These are phyloP conservation scores for Triplophysa yarkandensis DNA, from an alignment of 2,797 vertebrate species.

Conservation along the genomic window DNA sequence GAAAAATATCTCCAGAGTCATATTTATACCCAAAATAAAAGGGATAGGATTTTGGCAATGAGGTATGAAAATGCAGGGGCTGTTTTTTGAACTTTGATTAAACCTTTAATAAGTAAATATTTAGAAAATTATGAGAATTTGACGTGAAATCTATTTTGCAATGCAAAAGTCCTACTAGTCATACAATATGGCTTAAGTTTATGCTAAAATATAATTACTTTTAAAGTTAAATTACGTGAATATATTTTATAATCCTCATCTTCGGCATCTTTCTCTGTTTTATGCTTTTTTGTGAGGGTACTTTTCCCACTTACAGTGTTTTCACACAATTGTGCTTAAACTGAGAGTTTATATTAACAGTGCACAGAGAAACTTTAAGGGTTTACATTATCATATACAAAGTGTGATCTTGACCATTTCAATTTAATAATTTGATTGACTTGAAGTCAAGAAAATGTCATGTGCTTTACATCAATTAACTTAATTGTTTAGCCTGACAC, in stretches of 20 bases:
- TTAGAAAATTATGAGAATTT: no score
- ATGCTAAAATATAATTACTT: neutral
- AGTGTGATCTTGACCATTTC: neutral
- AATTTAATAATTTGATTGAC: no score
- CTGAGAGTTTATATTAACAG: neutral
- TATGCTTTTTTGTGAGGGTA: neutral
- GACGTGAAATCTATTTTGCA: neutral
- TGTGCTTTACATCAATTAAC: no score
- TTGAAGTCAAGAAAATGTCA: neutral
- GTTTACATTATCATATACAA: neutral
- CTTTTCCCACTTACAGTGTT: neutral
- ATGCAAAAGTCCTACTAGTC: neutral
- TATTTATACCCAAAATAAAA: neutral
- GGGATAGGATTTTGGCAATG: neutral
- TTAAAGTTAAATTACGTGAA: neutral
- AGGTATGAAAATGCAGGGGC: neutral
- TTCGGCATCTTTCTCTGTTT: neutral
- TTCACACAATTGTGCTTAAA: neutral
- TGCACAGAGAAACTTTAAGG: neutral
- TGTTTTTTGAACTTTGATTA: no score
- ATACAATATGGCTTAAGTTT: neutral
- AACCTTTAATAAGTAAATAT: no score
- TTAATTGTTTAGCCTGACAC: neutral
- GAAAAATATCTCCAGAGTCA: neutral
- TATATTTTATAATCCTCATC: neutral